Evolutionary conservation across 2,113 vertebrate species (phyloP).

Genomic region (Thamnaconus septentrionalis): DNA sequence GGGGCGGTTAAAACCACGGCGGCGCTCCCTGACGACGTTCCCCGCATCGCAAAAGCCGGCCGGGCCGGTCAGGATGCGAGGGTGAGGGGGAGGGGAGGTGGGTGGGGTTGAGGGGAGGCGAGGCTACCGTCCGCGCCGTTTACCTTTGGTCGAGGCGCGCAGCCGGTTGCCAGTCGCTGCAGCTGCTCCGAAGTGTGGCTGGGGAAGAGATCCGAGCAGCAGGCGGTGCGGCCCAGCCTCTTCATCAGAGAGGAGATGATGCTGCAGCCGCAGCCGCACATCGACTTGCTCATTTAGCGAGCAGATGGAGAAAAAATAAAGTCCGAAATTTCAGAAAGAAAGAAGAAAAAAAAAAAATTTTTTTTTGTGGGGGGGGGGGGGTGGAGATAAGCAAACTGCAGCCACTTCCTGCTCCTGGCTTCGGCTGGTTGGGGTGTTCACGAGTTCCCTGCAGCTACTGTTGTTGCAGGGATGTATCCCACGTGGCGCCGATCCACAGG

Average conservation of each 20-base stretch:
- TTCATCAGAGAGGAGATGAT: slow-evolving; percentile 99
- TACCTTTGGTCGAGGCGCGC: slow-evolving; percentile 92
- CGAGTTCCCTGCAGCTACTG: slow-evolving; percentile 24
- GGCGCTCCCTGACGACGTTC: too few relatives aligned
- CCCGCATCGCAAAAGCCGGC: too few relatives aligned
- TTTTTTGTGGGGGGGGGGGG: too few relatives aligned
- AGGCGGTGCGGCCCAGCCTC: slow-evolving; percentile 93
- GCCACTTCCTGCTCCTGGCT: slow-evolving; percentile 40
- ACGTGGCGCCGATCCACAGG: slow-evolving; percentile 59
- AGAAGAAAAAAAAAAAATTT: neutral
- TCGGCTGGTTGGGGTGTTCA: slow-evolving; percentile 14
- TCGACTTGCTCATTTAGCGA: slow-evolving; percentile 86
- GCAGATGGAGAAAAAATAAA: neutral
- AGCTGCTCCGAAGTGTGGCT: slow-evolving; percentile 93
- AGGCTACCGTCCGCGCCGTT: slow-evolving; percentile 26
- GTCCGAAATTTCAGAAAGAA: too few relatives aligned
- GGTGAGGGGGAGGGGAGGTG: neutral
- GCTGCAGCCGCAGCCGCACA: slow-evolving; percentile 98
- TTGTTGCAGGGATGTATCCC: slow-evolving; percentile 30
- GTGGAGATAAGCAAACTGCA: neutral
- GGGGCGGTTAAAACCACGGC: slow-evolving; percentile 6
- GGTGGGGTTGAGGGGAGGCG: slow-evolving; percentile 8
- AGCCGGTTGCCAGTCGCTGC: slow-evolving; percentile 89
- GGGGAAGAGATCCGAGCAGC: slow-evolving; percentile 94
- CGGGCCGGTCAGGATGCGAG: neutral